phyloP scores from a whole-genome alignment of 2,797 vertebrate genomes.

The Pipistrellus nathusii region DNA sequence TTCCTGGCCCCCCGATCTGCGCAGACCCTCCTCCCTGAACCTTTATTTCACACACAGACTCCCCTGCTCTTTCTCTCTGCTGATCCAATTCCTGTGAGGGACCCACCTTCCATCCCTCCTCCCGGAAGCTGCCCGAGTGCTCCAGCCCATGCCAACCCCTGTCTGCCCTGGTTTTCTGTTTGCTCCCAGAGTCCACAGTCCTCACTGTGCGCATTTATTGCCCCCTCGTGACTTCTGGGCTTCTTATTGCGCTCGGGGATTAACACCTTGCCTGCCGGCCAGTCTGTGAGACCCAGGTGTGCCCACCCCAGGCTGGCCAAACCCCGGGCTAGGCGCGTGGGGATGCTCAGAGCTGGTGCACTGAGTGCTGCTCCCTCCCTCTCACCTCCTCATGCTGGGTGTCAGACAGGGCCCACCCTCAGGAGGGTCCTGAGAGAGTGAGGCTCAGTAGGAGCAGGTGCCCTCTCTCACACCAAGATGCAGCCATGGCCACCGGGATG shows the following conservation, averaged over 20 bases:
- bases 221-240: neutral
- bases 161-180: neutral
- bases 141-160: neutral
- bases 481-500: neutral
- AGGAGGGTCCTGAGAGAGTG: neutral
- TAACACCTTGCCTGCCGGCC: neutral
- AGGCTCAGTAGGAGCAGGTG: neutral
- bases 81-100: neutral
- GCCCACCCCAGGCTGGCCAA: neutral
- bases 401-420: neutral
- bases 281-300: neutral
- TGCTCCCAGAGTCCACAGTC: neutral
- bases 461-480: neutral
- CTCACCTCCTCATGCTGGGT: neutral
- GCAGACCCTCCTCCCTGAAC: neutral
- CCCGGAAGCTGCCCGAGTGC: neutral
- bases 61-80: neutral
- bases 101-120: neutral
- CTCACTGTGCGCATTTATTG: neutral
- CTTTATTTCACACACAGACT: neutral
- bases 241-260: neutral
- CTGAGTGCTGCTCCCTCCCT: neutral
- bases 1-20: neutral
- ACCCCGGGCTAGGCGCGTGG: fast-evolving
- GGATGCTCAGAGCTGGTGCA: neutral